Evolutionary conservation across 2,888 invertebrate species (phyloP), one percentile per base, ranked within the genome.

Genomic region (Melanotus villosus): DNA sequence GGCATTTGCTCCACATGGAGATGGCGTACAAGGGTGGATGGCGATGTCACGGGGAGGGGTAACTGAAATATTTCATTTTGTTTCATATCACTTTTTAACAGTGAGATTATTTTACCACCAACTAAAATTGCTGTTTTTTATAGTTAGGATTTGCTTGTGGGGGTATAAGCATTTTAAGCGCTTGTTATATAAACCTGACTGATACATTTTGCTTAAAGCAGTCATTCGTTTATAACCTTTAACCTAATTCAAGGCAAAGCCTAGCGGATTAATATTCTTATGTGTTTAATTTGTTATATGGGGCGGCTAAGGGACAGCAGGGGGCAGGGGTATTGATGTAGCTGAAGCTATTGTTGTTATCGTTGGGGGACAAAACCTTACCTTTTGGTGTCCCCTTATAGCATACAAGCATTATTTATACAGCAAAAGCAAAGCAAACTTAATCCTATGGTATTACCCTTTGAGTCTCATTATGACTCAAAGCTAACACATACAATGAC

Each of bases 1-100:
- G n/a, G 93, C 92, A 83, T 93, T 93, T 32, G 87, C 81, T 65
- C 88, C 88, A 79, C 88, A 88, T 23, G 92, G 92, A 12, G 90
- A 90, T 14, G 92, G 92, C 32, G 87, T 85, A 77, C 92, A 92
- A 23, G 90, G 93, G 73, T 87, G 89, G 74, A 86, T 82, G n/a
- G n/a, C n/a, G 83, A 90, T 89, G 71, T 79, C 78, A 38, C 71
- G 26, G 26, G 71, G 62, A 65, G 47, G 69, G 23, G 73, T 69
- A 54, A 72, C 74, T 75, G 75, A 72, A 74, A 74, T 47, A 23
- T 62, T 47, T 34, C 4, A 38, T 19, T 21, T 38, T 12, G 19
- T 52, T 52, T 52, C 6, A 32, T 16, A 18, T 34, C 14, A 12
- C 14, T 45, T 21, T 56, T 41, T 30, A 43, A 19, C 36, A 58